Percentiles rank a stretch among this genome's conserved stretches.
These are phyloP conservation scores for Oncopodura yosiiana DNA, from an alignment of 1,140 invertebrate genomes.

Conservation along the genomic window DNA sequence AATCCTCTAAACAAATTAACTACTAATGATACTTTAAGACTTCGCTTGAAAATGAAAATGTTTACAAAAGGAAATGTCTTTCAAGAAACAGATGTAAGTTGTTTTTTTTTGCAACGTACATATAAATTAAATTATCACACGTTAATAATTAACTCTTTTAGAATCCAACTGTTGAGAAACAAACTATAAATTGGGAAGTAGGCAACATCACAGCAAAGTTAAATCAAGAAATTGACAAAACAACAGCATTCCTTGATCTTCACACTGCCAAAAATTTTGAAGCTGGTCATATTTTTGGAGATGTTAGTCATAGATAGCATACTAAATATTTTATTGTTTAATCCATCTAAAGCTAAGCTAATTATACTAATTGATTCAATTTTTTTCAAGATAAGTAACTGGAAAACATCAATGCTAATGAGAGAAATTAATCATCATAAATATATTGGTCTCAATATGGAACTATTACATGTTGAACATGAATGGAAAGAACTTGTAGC, in stretches of 20 bases:
- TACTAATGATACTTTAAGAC: not conserved
- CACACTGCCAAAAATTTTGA: conserved; percentile 17
- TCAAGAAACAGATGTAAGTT: no score
- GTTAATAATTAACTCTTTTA: no score
- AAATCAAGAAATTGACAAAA: not conserved
- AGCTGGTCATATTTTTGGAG: conserved; percentile 19
- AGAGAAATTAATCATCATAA: conserved; percentile 15
- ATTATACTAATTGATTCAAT: no score
- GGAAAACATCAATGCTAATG: conserved; percentile 13
- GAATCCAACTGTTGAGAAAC: conserved; percentile 15
- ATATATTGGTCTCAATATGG: conserved; percentile 22
- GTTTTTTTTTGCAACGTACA: no score
- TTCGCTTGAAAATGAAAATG: conserved; percentile 14
- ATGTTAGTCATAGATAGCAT: no score
- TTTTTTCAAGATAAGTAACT: conserved; percentile 7
- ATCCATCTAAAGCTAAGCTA: no score
- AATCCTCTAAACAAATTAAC: conserved; percentile 7
- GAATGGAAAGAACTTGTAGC: conserved; percentile 21
- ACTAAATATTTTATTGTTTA: no score
- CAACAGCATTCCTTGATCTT: conserved; percentile 15
- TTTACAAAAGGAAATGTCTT: no score
- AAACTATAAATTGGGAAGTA: conserved; percentile 20
- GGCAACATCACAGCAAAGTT: conserved; percentile 7
- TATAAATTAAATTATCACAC: no score
- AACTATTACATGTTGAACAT: conserved; percentile 9